Percentiles rank a stretch among this genome's conserved stretches.
phyloP scores from a whole-genome alignment of 2,113 vertebrate genomes.

The Indri indri region DNA sequence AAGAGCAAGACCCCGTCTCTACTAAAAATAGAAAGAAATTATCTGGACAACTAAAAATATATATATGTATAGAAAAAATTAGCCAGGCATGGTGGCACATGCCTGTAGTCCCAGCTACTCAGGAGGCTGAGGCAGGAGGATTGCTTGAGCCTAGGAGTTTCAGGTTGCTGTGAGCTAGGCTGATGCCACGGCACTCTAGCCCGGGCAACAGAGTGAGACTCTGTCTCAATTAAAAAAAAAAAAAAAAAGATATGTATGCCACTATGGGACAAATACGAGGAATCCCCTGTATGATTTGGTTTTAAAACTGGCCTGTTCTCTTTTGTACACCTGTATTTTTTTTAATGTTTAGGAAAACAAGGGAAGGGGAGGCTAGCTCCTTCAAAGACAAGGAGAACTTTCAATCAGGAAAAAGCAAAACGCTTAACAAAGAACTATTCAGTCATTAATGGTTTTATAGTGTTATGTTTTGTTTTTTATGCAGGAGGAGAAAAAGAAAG shows the following conservation, averaged over 20 bases:
- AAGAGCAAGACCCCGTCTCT: no score
- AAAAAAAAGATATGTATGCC: neutral
- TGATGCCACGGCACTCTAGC: no score
- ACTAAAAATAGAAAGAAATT: no score
- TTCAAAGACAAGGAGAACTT: slow-evolving; percentile 5
- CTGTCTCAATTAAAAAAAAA: no score
- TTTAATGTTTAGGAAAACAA: neutral
- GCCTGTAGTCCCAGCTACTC: no score
- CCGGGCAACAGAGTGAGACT: no score
- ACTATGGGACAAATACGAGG: neutral
- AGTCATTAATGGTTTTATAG: neutral
- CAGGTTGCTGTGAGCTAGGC: no score
- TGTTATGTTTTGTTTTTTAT: neutral
- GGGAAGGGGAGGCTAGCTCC: fast-evolving
- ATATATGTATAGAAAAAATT: no score
- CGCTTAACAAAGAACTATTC: slow-evolving; percentile 13
- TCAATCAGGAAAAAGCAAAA: neutral
- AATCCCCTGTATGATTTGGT: neutral
- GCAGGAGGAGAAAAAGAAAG: neutral
- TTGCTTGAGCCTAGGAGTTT: no score
- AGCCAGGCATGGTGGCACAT: no score
- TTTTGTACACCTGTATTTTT: neutral
- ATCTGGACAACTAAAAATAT: no score
- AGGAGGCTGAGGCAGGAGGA: no score
- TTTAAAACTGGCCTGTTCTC: neutral